phyloP scores from a whole-genome alignment of 2,797 vertebrate genomes.

The Enteromius viviparus region DNA sequence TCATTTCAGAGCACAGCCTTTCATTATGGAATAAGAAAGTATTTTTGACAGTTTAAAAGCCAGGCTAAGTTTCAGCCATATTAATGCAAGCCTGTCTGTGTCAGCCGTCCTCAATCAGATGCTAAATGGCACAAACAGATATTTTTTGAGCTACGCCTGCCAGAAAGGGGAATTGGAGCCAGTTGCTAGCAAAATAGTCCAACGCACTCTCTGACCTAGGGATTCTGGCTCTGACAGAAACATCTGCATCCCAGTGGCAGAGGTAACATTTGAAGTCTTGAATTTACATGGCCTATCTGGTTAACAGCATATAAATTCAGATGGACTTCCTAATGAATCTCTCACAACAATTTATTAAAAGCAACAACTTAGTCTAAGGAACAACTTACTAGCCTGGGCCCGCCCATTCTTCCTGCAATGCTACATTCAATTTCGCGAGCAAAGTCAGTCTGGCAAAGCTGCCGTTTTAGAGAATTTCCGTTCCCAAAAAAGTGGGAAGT shows the following conservation, averaged over 20 bases:
- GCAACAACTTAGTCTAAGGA: background rate
- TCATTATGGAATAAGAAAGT: constrained; percentile 20
- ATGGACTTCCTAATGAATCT: background rate
- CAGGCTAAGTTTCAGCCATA: constrained; percentile 1
- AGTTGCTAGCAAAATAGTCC: constrained; percentile 19
- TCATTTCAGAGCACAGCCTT: constrained; percentile 18
- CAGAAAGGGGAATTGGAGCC: constrained; percentile 17
- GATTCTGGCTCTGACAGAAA: background rate
- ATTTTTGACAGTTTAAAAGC: constrained; percentile 24
- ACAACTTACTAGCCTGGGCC: background rate
- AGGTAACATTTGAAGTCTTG: background rate
- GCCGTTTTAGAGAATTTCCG: too few relatives aligned
- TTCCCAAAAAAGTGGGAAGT: too few relatives aligned
- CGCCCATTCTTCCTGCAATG: too few relatives aligned
- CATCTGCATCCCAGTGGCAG: background rate
- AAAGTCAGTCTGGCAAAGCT: too few relatives aligned
- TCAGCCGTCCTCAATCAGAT: background rate
- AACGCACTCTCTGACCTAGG: constrained; percentile 22
- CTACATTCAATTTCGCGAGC: too few relatives aligned
- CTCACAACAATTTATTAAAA: background rate
- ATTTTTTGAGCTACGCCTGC: constrained; percentile 6
- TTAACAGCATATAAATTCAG: background rate
- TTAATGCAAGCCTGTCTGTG: constrained; percentile 13
- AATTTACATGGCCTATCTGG: background rate
- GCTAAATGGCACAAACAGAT: constrained; percentile 25